phyloP scores from a whole-genome alignment of 2,113 vertebrate genomes.

The Sus scrofa region T2T-Sscrofa CM000817.6:23519501-23520000 shows the following conservation, averaged over 20 bases:
- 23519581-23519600: too few relatives aligned
- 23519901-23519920: background rate
- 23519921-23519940: conserved; percentile 9
- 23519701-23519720: too few relatives aligned
- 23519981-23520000: background rate
- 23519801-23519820: background rate
- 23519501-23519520: too few relatives aligned
- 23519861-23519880: background rate
- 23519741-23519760: background rate
- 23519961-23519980: background rate
- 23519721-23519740: background rate
- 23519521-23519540: too few relatives aligned
- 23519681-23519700: too few relatives aligned
- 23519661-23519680: too few relatives aligned
- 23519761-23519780: background rate
- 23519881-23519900: background rate
- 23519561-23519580: too few relatives aligned
- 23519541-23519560: too few relatives aligned
- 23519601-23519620: too few relatives aligned
- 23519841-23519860: background rate
- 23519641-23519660: too few relatives aligned
- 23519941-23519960: background rate
- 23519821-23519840: background rate
- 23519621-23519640: too few relatives aligned
- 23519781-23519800: accelerated